Base-by-base conservation (phyloP, 2,113 vertebrate genomes). In the Holacanthus passer region DNA sequence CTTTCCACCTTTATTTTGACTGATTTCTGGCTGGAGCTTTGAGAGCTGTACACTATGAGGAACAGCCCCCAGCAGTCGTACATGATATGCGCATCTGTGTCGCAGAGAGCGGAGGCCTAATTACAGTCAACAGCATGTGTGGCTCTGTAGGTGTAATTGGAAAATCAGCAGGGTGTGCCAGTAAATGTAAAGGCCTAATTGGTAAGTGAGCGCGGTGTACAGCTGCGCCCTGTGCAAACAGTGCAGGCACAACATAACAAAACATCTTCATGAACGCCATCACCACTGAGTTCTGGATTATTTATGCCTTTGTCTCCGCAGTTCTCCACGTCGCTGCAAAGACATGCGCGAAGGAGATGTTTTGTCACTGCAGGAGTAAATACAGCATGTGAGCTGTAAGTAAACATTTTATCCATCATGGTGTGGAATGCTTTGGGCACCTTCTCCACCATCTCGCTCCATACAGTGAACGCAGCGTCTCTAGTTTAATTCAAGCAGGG, bases 121-220 rank as follows among this genome's bases (percentile, higher is more conserved):
- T 90, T 87, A 80, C 37, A 73, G 47, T 68, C 32, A 31, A 63
- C 58, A 70, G 71, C 53, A 29, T 82, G 73, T 75, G 73, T 56
- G 69, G 17, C 35, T 55, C 80, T 60, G 70, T 71, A 87, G 79
- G 83, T 86, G 87, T 90, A 91, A 92, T 90, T 89, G 84, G 77
- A 86, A 89, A 86, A 90, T 90, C 86, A 83, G 81, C 86, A 73
- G 76, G 84, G 41, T 77, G 63, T 22, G 2, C 45, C 55, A 75
- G 67, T 45, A 74, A 78, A 87, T 77, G 81, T 84, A 71, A 73
- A 52, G 70, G 63, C 68, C 79, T 92, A 87, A 91, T 92, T 91
- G 88, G 87, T 66, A 50, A 88, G 74, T 73, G 77, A 89, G 87
- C 77, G 32, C 75, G 85, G 85, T 73, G 74, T 78, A 60, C 86